These are phyloP conservation scores for Argynnis bischoffii DNA, from an alignment of 2,888 invertebrate species.

Conservation along the genomic window DNA sequence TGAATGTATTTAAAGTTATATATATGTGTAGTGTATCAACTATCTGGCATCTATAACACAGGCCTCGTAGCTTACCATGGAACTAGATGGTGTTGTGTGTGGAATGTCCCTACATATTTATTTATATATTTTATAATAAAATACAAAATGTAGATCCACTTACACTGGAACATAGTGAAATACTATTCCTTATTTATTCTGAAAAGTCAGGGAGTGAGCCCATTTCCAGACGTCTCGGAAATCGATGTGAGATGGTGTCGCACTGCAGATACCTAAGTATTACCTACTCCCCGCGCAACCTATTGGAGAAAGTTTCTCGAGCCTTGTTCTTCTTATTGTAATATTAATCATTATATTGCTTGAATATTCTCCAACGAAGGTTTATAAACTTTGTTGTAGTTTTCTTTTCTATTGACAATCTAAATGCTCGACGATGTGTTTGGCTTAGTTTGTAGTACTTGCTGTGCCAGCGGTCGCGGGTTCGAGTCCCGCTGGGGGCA, in stretches of 20 bases:
- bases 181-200: slow-evolving; percentile 9
- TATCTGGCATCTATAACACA: no score
- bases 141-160: background rate
- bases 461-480: no score
- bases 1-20: no score
- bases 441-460: no score
- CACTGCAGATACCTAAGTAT: slow-evolving; percentile 67
- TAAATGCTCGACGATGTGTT: no score
- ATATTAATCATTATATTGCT: slow-evolving; percentile 42
- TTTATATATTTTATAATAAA: no score
- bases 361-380: slow-evolving; percentile 30
- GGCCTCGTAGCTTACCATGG: no score
- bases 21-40: no score
- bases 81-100: no score
- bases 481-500: no score
- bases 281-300: slow-evolving; percentile 44
- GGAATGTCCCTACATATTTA: no score
- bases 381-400: background rate
- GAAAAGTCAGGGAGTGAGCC: slow-evolving; percentile 35
- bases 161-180: background rate
- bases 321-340: slow-evolving; percentile 43
- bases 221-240: slow-evolving; percentile 52
- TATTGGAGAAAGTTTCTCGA: slow-evolving; percentile 57
- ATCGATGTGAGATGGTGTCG: slow-evolving; percentile 67
- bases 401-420: background rate